Base-by-base conservation (phyloP, 2,797 vertebrate genomes). In the Oreochromis grahami region DNA sequence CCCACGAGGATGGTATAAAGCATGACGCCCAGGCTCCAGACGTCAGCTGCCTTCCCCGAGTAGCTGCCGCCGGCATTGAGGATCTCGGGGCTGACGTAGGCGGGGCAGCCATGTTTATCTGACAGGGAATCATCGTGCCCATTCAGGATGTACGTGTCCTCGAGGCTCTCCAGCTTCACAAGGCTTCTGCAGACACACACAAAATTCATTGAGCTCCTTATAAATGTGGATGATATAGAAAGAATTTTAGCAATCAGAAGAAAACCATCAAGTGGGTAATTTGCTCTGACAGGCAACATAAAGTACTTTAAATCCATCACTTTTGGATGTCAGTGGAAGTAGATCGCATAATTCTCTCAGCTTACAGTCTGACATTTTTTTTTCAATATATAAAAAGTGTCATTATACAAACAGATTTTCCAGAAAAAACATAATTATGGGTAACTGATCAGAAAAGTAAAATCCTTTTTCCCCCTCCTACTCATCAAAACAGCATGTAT, bases 1-100 rank as follows among this genome's bases (percentile, higher is more conserved):
- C 99, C 99, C 78, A 99, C 98, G 19, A 99, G 95, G 97, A 99
- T 99, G 91, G 99, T 99, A 84, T 99, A 99, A 34, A 99, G 98
- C 99, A 99, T 99, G 92, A 99, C 98, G 19, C 99, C 99, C 93
- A 99, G 96, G 93, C 98, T 99, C 99, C 99, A 99, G 45, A 99
- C 98, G 9, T 99, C 99, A 4, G 99, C 99, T 2, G 99, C 99
- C 93, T 99, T 99, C 92, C 99, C 99, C 36, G 99, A 99, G 94
- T 99, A 99, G 97, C 98, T 99, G 96, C 99, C 98, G 14, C 94
- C 97, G 93, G 98, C 98, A 87, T 98, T 99, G 96, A 99, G 96
- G 95, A 99, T 99, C 97, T 99, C 99, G 1, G 99, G 99, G 93
- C 99, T 99, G 90, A 99, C 99, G 13, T 99, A 99, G 5, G 99